Percentiles rank a stretch among this genome's conserved stretches.
These are phyloP conservation scores for Staurois parvus DNA, from an alignment of 2,797 vertebrate species.

Conservation along the genomic window DNA sequence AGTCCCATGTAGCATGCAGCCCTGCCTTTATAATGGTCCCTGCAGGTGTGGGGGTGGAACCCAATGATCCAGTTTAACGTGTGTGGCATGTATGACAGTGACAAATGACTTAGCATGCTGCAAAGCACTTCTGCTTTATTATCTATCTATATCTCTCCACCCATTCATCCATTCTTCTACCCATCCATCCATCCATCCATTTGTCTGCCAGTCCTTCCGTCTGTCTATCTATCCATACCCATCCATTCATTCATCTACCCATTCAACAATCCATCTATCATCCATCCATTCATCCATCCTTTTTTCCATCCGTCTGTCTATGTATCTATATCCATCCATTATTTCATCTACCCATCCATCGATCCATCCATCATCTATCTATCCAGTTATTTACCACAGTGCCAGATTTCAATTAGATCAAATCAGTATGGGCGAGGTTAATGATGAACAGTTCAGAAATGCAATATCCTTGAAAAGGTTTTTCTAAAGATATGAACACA, in stretches of 20 bases:
- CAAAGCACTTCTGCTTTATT: background rate
- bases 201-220: too few species aligned
- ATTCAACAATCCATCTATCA: background rate
- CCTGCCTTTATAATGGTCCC: constrained; percentile 35
- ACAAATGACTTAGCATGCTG: background rate
- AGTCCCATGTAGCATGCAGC: constrained; percentile 9
- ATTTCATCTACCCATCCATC: too few species aligned
- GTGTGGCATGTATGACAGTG: constrained; percentile 7
- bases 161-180: constrained; percentile 26
- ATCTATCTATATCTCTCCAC: constrained; percentile 15
- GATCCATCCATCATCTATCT: too few species aligned
- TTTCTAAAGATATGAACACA: background rate
- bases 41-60: constrained; percentile 27
- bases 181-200: constrained; percentile 12
- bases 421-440: background rate
- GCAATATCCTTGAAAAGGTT: background rate
- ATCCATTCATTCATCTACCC: background rate
- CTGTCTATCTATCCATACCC: too few species aligned
- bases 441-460: background rate
- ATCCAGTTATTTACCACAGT: too few species aligned
- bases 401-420: too few species aligned
- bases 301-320: background rate
- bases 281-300: background rate
- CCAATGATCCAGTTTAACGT: background rate
- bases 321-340: background rate